A percentile compares a stretch with the other conserved stretches of the same genome.
phyloP scores from a whole-genome alignment of 2,888 invertebrate genomes.

The Protula sp. region DNA sequence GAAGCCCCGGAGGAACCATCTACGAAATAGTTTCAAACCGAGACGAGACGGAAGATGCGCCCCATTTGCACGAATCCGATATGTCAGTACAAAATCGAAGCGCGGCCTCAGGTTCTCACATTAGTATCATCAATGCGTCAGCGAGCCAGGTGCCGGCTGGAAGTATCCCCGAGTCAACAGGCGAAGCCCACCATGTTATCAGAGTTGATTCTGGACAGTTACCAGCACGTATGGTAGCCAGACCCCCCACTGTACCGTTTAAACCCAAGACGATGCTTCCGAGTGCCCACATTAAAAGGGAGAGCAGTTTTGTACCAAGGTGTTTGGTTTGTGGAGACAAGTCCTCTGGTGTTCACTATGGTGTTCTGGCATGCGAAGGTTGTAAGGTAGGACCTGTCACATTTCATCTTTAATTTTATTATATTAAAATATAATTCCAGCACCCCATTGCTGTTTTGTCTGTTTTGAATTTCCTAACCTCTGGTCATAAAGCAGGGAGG shows the following conservation, averaged over 20 bases:
- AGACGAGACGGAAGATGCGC: not conserved
- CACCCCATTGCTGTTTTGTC: too few species aligned
- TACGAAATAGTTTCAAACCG: not conserved
- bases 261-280: not conserved
- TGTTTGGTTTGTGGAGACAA: slow-evolving; percentile 52
- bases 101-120: not conserved
- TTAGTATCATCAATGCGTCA: not conserved
- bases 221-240: not conserved
- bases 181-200: not conserved
- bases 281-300: not conserved
- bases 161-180: too few species aligned
- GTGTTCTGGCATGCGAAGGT: slow-evolving; percentile 52
- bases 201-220: not conserved
- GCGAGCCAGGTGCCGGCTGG: not conserved
- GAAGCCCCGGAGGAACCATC: not conserved
- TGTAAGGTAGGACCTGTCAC: slow-evolving; percentile 40
- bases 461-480: too few species aligned
- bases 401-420: too few species aligned
- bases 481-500: too few species aligned
- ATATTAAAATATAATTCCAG: too few species aligned
- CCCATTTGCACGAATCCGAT: too few species aligned
- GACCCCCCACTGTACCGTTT: not conserved
- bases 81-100: not conserved
- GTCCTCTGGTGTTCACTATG: slow-evolving; percentile 52
- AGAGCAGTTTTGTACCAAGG: not conserved